phyloP scores from a whole-genome alignment of 2,113 vertebrate species.

The Epinephelus fuscoguttatus region DNA sequence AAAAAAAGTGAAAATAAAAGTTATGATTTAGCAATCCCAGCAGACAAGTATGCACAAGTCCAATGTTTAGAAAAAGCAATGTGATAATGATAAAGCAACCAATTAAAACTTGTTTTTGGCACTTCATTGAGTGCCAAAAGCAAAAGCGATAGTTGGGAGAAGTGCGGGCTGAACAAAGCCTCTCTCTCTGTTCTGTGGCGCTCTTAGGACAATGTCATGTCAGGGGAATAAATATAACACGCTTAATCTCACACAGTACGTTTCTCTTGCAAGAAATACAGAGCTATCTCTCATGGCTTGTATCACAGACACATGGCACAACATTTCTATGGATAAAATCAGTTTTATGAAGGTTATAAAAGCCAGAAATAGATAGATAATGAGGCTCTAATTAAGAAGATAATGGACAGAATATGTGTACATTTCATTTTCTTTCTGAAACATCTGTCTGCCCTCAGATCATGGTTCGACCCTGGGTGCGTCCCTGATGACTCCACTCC shows the following conservation, averaged over 20 bases:
- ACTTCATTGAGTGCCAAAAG: background rate
- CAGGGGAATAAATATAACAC: background rate
- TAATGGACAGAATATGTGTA: too few relatives aligned
- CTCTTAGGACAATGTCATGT: background rate
- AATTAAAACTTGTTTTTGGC: background rate
- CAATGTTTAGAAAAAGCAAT: background rate
- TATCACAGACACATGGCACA: background rate
- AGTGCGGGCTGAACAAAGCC: background rate
- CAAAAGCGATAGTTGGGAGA: background rate
- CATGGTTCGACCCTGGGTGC: too few relatives aligned
- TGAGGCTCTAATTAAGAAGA: too few relatives aligned
- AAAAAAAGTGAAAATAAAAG: conserved; percentile 6
- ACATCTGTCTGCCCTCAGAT: background rate
- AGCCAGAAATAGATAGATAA: background rate
- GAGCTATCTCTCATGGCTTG: background rate
- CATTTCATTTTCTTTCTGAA: too few relatives aligned
- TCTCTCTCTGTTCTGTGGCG: background rate
- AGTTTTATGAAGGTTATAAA: background rate
- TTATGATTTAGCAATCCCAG: background rate
- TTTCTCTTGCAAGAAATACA: conserved; percentile 2
- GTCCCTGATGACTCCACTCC: background rate
- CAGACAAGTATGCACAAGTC: background rate
- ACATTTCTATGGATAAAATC: background rate
- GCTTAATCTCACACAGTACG: background rate
- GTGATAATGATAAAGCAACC: conserved; percentile 15